Base-by-base conservation (phyloP, 1,140 invertebrate species). In the Scaptomyza pallida region DNA sequence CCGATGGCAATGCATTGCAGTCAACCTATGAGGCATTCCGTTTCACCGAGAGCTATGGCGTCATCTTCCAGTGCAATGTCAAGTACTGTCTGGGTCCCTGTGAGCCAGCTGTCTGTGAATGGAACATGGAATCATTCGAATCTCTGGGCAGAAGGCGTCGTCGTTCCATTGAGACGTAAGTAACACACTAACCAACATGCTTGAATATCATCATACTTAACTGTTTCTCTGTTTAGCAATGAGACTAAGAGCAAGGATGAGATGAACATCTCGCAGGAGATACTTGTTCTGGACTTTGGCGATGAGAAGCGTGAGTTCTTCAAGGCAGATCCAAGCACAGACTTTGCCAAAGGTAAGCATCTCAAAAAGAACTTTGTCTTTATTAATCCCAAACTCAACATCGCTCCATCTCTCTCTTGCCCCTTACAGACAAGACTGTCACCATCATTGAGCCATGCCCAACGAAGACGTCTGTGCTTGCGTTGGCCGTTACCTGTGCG, bases 41-140 rank as follows among this genome's bases (percentile, higher is more conserved):
- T 78, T 98, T 98, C 89, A 98, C 97, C 0, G 97, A 98, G 90
- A 98, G 97, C 16, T 98, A 98, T 74, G 97, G 97, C 13, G 97
- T 98, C 43, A 98, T 98, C 90, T 98, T 98, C 94, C 97, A 98
- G 90, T 98, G 97, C 92, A 98, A 98, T 90, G 97, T 98, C 64
- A 98, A 98, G 91, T 98, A 98, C 92, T 98, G 97, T 92, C 93
- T 98, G 47, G 97, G 97, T 91, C 97, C 96, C 60, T 98, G 97
- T 89, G 97, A 98, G 92, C 96, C 97, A 80, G 96, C 96, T 74
- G 95, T 97, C 30, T 97, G 96, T 91, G 96, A 97, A 92, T 97
- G 95, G 94, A 97, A 96, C 60, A 94, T 96, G 78, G 96, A 98
- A 83, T 96, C 95, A 6, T 93, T 97, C 4, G 96, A 97, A 83